Base-by-base conservation (phyloP, 2,888 invertebrate species). In the Caenorhabditis becei region DNA sequence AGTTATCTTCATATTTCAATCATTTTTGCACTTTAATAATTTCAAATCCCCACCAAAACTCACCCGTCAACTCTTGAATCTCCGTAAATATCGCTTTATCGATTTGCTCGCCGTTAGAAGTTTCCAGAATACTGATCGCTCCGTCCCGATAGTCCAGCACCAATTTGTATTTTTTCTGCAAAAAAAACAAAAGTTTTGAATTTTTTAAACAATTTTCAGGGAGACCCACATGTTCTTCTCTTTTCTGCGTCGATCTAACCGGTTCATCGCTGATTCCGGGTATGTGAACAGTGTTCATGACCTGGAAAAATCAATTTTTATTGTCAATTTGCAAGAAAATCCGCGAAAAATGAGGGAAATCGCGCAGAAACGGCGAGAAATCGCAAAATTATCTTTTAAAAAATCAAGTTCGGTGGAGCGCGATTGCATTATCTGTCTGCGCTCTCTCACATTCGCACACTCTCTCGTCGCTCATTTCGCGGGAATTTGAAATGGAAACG, bases 71-170 rank as follows among this genome's bases (percentile, higher is more conserved):
- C n/a, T 80, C 80, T 61, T 75, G 75, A 49, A 80, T 70, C 44
- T 80, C 80, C 20, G 51, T 59, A 14, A 41, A 63, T 66, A 71
- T 2, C 51, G n/a, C 2, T 47, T 26, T 8, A 7, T 47, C 61
- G 7, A 75, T 35, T 35, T 32, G 32, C 16, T 54, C n/a, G 5
- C 32, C 18, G 14, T 26, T 10, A 16, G 28, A 11, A 10, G 28
- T 5, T 49, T 67, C 56, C 11, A 70, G 32, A 14, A 80, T 80
- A 18, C 37, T 70, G 11, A 80, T 51, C 1, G 70, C 47, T 32
- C 80, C 80, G 24, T 80, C 77, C 4, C 51, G 49, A 24, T 56
- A 77, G 23, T 80, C 80, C n/a, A 80, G n/a, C 11, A 59, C 75
- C 53, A 80, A 54, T 56, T 75, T 75, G 49, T 61, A 71, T 4